phyloP scores from a whole-genome alignment of 1,140 invertebrate species.

The Drosophila simulans region DNA sequence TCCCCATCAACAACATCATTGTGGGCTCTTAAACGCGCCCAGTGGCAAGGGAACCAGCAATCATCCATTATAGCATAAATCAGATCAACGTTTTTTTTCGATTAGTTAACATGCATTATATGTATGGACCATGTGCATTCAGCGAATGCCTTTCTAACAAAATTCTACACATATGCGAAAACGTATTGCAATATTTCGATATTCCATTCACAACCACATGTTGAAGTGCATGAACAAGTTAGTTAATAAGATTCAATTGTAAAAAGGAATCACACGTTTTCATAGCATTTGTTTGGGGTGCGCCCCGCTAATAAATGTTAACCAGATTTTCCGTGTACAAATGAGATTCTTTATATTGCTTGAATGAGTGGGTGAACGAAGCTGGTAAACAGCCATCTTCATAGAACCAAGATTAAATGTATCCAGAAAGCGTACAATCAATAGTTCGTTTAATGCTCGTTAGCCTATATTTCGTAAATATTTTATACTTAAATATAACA shows the following conservation, averaged over 20 bases:
- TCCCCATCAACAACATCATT: constrained; percentile 99
- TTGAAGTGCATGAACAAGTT: constrained; percentile 53
- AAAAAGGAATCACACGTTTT: constrained; percentile 15
- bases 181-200: constrained; percentile 53
- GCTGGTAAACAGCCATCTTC: too few species aligned
- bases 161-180: constrained; percentile 25
- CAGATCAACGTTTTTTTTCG: constrained; percentile 53
- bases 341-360: not conserved
- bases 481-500: constrained; percentile 2
- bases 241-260: constrained; percentile 54
- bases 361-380: too few species aligned
- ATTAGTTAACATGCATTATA: constrained; percentile 56
- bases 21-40: constrained; percentile 88
- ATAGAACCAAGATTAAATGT: too few species aligned
- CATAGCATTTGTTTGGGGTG: not conserved
- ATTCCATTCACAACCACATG: constrained; percentile 56
- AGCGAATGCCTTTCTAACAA: constrained; percentile 67
- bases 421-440: too few species aligned
- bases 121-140: constrained; percentile 62
- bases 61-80: constrained; percentile 48
- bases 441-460: not conserved
- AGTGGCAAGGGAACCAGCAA: not conserved
- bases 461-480: not conserved
- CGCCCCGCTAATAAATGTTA: constrained; percentile 31
- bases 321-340: constrained; percentile 22